Percentiles rank a stretch among this genome's conserved stretches.
Evolutionary conservation across 2,797 vertebrate species (phyloP).

Genomic region (Anguilla obscura): DNA sequence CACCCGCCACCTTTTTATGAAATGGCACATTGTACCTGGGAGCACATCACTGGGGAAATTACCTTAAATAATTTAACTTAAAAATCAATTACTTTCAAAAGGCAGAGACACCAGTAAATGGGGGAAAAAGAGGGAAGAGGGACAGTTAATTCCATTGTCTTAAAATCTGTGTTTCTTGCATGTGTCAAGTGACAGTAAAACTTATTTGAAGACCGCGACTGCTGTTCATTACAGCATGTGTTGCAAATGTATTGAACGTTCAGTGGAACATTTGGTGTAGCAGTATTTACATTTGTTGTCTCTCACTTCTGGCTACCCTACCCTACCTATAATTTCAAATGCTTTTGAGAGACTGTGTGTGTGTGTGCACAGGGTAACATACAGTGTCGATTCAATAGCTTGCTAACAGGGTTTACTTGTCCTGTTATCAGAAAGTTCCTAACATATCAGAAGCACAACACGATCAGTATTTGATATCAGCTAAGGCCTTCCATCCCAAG

Average conservation of each 20-base stretch:
- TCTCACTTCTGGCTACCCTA: no score
- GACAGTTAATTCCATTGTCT: neutral
- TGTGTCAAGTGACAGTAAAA: no score
- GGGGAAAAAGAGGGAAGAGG: neutral
- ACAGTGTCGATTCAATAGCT: neutral
- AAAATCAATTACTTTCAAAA: neutral
- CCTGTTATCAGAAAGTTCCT: neutral
- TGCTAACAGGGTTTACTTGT: neutral
- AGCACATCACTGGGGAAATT: neutral
- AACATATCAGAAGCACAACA: neutral
- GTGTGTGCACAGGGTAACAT: neutral
- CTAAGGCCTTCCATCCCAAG: neutral
- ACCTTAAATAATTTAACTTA: neutral
- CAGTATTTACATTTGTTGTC: no score
- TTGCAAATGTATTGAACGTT: no score
- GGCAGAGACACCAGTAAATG: neutral
- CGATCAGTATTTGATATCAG: conserved; percentile 1
- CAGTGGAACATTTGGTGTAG: no score
- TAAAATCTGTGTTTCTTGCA: no score
- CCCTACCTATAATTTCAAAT: no score
- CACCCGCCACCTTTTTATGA: neutral
- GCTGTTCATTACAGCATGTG: no score
- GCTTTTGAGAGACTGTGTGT: neutral
- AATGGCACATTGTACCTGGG: neutral
- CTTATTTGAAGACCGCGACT: no score